Evolutionary conservation across 37 sponge, comb jelly and placozoan genomes (phyloP), one percentile per base, ranked within the genome.

Genomic region (Halichondria panicea): DNA sequence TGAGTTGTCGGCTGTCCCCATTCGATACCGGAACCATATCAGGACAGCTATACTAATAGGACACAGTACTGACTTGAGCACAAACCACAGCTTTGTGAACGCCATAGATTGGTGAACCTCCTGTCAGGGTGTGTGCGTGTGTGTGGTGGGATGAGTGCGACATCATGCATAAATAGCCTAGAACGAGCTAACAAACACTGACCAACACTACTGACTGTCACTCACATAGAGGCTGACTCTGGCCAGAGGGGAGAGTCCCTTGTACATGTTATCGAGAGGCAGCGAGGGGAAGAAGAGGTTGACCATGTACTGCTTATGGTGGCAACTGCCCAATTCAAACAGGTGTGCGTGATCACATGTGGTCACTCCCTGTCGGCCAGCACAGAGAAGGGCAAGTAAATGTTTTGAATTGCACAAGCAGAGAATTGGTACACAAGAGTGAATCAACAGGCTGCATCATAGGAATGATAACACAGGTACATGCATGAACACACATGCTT

Each of bases 301-400:
- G 53, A 91, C 43, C 30, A 91, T 50, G 59, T 91, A 91, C 43
- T 82, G 83, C 44, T 66, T 44, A 62, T 86, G 79, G 21, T 91
- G 83, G 46, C 76, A 66, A 55, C 91, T 91, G 70, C 91, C 86
- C 44, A 91, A 74, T 59, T 91, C 91, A 85, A 91, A 86, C 55
- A 91, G 70, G 28, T 77, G 82, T 21, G 82, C 1, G 59, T 85
- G 77, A 35, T 85, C 87, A 81, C 91, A 91, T 12, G 48, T 22
- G 5, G 35, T 35, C n/a, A 63, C 8, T 4, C 52, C 65, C 76
- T 76, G 75, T 7, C n/a, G n/a, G 24, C 37, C 38, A 36, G 55
- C 9, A 8, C 33, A 63, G 19, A 21, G 34, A 60, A 60, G 21
- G 19, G 33, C 25, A 63, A 30, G 31, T 48, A 48, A n/a, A n/a